Conservation (phyloP, 2,797 vertebrate genomes). For the Jordanella pulchra region DNA sequence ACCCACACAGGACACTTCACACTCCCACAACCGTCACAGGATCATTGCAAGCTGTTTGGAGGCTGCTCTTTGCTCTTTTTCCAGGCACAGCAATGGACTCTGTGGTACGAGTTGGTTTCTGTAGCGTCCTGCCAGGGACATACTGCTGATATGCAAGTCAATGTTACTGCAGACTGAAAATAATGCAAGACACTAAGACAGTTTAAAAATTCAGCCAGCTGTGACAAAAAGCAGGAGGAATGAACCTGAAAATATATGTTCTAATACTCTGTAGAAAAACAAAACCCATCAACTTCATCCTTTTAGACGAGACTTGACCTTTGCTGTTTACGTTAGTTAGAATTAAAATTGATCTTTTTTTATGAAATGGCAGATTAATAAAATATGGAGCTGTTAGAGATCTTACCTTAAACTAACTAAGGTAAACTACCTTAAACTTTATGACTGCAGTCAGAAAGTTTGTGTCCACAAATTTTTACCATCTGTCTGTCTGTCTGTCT, state of each 20-base stretch:
- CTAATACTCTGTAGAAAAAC: background rate
- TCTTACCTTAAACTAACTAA: too few relatives aligned
- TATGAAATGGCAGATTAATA: background rate
- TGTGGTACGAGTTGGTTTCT: constrained; percentile 28
- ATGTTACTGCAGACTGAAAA: constrained; percentile 13
- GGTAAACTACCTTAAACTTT: background rate
- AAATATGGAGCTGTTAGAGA: background rate
- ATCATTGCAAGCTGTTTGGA: constrained; percentile 43
- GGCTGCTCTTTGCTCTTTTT: constrained; percentile 12
- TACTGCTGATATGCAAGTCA: constrained; percentile 29
- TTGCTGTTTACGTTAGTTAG: background rate
- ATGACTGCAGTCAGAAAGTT: background rate
- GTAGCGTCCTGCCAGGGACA: constrained; percentile 32
- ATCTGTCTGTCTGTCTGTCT: too few relatives aligned
- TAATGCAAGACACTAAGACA: constrained; percentile 19
- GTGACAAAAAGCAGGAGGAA: constrained; percentile 12
- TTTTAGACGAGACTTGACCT: background rate
- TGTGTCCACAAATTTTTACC: background rate
- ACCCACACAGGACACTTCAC: constrained; percentile 22
- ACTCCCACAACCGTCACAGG: constrained; percentile 25
- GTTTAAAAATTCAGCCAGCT: constrained; percentile 16
- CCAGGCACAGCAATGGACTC: constrained; percentile 16
- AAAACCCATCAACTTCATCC: background rate
- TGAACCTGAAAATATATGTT: background rate
- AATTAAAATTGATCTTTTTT: background rate